Base-by-base conservation (phyloP, 2,797 vertebrate genomes). In the Sebastiscus tertius region DNA sequence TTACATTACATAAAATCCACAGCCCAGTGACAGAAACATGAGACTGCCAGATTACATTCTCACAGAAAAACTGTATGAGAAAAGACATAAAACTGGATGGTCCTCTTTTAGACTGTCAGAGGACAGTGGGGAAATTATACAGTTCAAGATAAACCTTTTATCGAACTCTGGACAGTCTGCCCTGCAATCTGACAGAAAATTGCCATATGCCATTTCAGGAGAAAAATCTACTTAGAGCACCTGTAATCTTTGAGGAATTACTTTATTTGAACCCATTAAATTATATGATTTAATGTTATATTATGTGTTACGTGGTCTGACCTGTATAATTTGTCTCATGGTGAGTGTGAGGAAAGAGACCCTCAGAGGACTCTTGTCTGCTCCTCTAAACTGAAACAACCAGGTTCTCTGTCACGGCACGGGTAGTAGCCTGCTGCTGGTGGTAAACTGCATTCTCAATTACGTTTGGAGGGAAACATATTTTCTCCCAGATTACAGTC, bases 71-170 rank as follows among this genome's bases (percentile, higher is more conserved):
- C 10, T 24, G 26, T 27, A n/a, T 34, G 46, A 33, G 26, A 10
- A 31, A 29, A 77, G 49, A 56, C 27, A 46, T 26, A 4, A 34
- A 8, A 39, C 2, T 7, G 18, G 2, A 14, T 42, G 34, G 33
- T 72, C 39, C 42, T 56, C 5, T 26, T 22, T 33, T 1, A 31
- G 36, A 52, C 12, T 33, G 31, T 67, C 26, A 58, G 24, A 63
- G 72, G 22, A 72, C 27, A 42, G n/a, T 3, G 9, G 14, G 22
- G 16, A 68, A 78, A 77, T 63, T 39, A 46, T n/a, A 54, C 52
- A 34, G 67, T 39, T 73, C 13, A 66, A 24, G 52, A 54, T 39
- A 72, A 75, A 75, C 24, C 74, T 68, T 63, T 78, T 34, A 72
- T 76, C 6, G 24, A 66, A 13, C 59, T 73, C 72, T 71, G 54